Percentiles rank a stretch among this genome's conserved stretches.
Conservation (phyloP, 2,888 invertebrate species). For the Leptinotarsa haldemani region DNA sequence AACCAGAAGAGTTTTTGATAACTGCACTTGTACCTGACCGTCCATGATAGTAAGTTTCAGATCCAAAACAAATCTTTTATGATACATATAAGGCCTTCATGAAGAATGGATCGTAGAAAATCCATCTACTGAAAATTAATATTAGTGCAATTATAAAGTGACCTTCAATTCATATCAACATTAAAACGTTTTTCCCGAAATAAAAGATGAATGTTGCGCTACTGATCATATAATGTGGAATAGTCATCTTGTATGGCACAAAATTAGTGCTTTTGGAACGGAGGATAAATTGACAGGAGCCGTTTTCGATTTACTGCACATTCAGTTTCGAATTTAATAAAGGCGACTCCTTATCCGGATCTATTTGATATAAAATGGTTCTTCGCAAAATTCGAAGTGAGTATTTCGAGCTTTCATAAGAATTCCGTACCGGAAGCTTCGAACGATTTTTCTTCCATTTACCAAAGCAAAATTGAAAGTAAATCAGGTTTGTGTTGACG, state of each 20-base stretch:
- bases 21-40: neutral
- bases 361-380: constrained; percentile 24
- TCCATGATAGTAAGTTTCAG: no score
- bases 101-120: no score
- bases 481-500: constrained; percentile 7
- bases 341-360: constrained; percentile 28
- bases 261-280: constrained; percentile 28
- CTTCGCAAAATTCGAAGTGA: constrained; percentile 10
- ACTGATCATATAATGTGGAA: constrained; percentile 22
- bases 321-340: constrained; percentile 41
- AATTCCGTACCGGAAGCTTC: constrained; percentile 8
- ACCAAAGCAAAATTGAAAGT: constrained; percentile 1
- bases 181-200: neutral
- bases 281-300: constrained; percentile 32
- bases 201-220: constrained; percentile 16
- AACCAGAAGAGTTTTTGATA: neutral
- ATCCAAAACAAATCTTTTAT: no score
- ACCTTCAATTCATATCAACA: no score
- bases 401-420: constrained; percentile 16
- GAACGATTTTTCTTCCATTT: constrained; percentile 9
- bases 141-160: no score
- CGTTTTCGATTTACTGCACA: constrained; percentile 37
- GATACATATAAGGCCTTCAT: no score
- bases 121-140: no score
- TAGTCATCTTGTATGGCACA: constrained; percentile 14